A percentile compares a stretch with the other conserved stretches of the same genome.
Conservation (phyloP, 2,888 invertebrate species). For the Dryococelus australis region DNA sequence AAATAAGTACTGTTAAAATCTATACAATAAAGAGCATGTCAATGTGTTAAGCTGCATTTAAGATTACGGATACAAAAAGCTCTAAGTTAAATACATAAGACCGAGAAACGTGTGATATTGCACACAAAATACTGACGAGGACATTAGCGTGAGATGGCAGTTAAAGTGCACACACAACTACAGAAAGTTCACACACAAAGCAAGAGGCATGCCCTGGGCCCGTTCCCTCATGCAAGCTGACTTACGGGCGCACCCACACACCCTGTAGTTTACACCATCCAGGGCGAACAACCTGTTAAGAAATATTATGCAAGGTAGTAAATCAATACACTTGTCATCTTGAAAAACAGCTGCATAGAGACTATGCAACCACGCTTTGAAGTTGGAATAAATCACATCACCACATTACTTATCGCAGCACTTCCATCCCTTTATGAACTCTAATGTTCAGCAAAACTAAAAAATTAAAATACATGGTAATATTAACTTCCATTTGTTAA, state of each 20-base stretch:
- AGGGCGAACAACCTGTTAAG: background rate
- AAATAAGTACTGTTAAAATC: too few relatives aligned
- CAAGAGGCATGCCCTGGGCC: background rate
- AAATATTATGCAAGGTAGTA: conserved; percentile 1
- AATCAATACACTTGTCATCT: background rate
- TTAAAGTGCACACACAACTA: background rate
- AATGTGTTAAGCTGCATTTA: background rate
- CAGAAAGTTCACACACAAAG: background rate
- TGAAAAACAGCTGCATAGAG: background rate
- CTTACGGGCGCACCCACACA: background rate
- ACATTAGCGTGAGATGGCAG: background rate
- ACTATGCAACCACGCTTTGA: background rate
- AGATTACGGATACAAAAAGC: background rate
- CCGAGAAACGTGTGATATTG: background rate
- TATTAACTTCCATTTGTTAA: too few relatives aligned
- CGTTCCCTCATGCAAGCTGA: background rate
- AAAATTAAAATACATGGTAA: too few relatives aligned
- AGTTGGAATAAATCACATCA: background rate
- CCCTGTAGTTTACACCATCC: conserved; percentile 9
- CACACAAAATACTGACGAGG: background rate
- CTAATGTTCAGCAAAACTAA: too few relatives aligned
- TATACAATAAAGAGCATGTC: background rate
- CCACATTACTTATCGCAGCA: too few relatives aligned
- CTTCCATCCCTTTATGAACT: too few relatives aligned
- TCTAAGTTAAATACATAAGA: background rate